A percentile compares a stretch with the other conserved stretches of the same genome.
phyloP scores from a whole-genome alignment of 2,113 vertebrate genomes.

The Perca fluviatilis region DNA sequence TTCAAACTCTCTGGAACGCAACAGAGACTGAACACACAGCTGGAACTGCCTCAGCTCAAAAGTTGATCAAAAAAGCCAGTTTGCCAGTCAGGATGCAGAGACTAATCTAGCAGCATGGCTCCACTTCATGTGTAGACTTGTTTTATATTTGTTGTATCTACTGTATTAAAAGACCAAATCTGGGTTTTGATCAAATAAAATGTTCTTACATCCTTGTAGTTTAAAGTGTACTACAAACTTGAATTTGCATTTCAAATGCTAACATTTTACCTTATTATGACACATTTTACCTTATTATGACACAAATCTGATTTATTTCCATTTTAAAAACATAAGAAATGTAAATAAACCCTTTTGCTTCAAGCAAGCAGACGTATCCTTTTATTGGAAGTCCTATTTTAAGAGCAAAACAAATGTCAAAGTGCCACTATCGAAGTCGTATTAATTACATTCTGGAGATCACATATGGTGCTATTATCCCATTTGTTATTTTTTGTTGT shows the following conservation, averaged over 20 bases:
- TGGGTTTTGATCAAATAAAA: background rate
- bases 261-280: too few relatives aligned
- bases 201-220: background rate
- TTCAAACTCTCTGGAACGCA: conserved; percentile 12
- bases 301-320: background rate
- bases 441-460: background rate
- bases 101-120: conserved; percentile 15
- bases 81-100: conserved; percentile 12
- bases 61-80: conserved; percentile 45
- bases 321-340: background rate
- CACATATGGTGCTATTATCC: background rate
- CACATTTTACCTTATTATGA: too few relatives aligned
- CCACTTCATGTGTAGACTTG: background rate
- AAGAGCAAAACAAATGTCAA: background rate
- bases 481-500: background rate
- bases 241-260: background rate
- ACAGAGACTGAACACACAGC: conserved; percentile 23
- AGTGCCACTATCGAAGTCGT: background rate
- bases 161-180: background rate
- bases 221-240: background rate
- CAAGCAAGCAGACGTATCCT: background rate
- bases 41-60: conserved; percentile 7
- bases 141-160: conserved; percentile 10
- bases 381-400: background rate
- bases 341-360: background rate